These are phyloP conservation scores for Stramonita haemastoma DNA, from an alignment of 2,888 invertebrate species.

Conservation along the genomic window DNA sequence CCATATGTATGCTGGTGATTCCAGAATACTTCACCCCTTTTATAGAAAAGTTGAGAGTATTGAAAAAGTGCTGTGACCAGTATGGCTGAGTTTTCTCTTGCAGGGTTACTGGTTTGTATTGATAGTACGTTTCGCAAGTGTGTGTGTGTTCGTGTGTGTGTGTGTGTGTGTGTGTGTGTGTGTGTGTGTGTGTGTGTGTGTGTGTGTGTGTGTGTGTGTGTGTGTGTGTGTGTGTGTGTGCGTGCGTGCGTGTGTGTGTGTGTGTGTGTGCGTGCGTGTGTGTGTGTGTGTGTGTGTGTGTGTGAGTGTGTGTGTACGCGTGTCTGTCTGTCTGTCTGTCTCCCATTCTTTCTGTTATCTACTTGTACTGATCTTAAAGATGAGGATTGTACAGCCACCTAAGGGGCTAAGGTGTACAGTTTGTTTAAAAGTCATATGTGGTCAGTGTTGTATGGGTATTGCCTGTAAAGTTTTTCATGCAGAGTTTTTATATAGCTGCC, in stretches of 20 bases:
- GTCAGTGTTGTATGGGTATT: no score
- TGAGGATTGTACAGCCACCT: background rate
- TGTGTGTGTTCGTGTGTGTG: background rate
- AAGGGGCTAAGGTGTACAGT: no score
- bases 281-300: conserved; percentile 19
- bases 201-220: conserved; percentile 17
- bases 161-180: conserved; percentile 3
- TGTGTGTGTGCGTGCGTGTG: conserved; percentile 19
- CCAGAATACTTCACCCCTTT: no score
- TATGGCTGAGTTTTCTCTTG: no score
- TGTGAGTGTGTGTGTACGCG: conserved; percentile 1
- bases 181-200: background rate
- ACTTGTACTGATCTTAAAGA: background rate
- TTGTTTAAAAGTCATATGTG: no score
- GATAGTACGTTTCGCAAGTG: background rate
- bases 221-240: background rate
- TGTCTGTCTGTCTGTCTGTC: background rate
- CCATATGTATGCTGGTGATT: no score
- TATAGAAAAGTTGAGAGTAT: no score
- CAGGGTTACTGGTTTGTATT: no score
- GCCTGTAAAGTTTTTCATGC: no score
- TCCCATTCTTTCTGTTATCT: background rate
- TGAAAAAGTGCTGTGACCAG: no score
- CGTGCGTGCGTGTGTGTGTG: background rate
- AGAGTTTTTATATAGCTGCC: no score